Evolutionary conservation across 2,888 invertebrate species (phyloP).

Genomic region (Orgyia antiqua): DNA sequence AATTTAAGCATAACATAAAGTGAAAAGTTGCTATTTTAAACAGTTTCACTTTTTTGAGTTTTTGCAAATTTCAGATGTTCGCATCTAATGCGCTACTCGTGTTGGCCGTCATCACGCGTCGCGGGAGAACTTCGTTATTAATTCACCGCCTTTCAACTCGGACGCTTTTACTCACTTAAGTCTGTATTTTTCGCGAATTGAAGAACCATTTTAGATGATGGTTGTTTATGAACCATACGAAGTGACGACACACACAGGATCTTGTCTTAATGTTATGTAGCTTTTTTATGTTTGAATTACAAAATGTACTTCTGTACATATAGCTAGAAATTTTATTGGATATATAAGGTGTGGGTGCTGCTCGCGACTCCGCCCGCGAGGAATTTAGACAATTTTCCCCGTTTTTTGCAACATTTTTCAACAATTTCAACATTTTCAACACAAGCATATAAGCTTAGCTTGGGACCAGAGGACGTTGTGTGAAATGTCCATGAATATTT

Average conservation of each 20-base stretch:
- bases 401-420: too few relatives aligned
- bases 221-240: background rate
- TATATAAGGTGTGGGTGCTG: too few relatives aligned
- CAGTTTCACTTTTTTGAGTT: conserved; percentile 32
- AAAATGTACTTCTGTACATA: too few relatives aligned
- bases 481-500: too few relatives aligned
- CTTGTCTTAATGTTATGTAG: too few relatives aligned
- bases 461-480: too few relatives aligned
- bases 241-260: conserved; percentile 8
- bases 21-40: conserved; percentile 35
- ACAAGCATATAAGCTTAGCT: too few relatives aligned
- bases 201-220: conserved; percentile 30
- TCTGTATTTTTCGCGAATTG: conserved; percentile 36
- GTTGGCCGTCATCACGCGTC: conserved; percentile 76
- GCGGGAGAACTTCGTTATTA: conserved; percentile 74
- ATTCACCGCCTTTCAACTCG: conserved; percentile 66
- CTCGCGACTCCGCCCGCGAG: too few relatives aligned
- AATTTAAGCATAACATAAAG: conserved; percentile 18
- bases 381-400: too few relatives aligned
- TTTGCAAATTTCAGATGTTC: conserved; percentile 54
- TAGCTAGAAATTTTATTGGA: too few relatives aligned
- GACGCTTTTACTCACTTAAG: conserved; percentile 54
- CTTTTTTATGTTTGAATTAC: too few relatives aligned
- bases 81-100: conserved; percentile 75
- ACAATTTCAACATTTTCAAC: too few relatives aligned